phyloP scores from a whole-genome alignment of 2,113 vertebrate genomes.

The Aspiorhynchus laticeps region DNA sequence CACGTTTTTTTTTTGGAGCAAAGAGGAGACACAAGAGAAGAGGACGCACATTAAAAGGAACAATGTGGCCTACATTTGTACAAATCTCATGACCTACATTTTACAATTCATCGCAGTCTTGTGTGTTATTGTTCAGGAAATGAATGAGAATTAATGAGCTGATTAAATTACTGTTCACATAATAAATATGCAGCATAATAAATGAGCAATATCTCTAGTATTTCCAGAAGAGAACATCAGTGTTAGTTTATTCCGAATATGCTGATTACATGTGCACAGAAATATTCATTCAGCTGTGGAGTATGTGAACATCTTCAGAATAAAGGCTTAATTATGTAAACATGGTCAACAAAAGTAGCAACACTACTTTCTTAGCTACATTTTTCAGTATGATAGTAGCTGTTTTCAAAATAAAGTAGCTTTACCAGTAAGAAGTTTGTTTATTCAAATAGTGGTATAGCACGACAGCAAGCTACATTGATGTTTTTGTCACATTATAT shows the following conservation, averaged over 20 bases:
- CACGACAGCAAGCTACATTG: background rate
- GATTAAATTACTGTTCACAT: background rate
- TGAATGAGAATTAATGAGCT: constrained; percentile 23
- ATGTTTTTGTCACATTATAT: background rate
- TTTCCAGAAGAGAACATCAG: background rate
- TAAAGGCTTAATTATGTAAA: background rate
- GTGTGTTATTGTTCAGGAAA: constrained; percentile 4
- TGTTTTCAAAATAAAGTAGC: background rate
- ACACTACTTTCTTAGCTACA: background rate
- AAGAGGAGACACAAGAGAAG: too few species aligned
- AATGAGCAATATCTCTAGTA: background rate
- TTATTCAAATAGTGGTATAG: background rate
- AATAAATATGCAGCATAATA: background rate
- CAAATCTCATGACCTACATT: background rate
- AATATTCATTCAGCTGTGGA: background rate
- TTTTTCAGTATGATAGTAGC: background rate
- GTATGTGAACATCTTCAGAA: background rate
- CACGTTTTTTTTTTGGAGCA: background rate
- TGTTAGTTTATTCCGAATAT: background rate
- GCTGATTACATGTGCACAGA: background rate
- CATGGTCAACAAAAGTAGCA: background rate
- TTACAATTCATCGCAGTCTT: background rate
- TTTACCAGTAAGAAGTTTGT: background rate
- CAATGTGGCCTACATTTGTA: background rate
- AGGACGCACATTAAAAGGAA: background rate